These are phyloP conservation scores for Acridotheres tristis DNA, from an alignment of 2,797 vertebrate species.

Conservation along the genomic window DNA sequence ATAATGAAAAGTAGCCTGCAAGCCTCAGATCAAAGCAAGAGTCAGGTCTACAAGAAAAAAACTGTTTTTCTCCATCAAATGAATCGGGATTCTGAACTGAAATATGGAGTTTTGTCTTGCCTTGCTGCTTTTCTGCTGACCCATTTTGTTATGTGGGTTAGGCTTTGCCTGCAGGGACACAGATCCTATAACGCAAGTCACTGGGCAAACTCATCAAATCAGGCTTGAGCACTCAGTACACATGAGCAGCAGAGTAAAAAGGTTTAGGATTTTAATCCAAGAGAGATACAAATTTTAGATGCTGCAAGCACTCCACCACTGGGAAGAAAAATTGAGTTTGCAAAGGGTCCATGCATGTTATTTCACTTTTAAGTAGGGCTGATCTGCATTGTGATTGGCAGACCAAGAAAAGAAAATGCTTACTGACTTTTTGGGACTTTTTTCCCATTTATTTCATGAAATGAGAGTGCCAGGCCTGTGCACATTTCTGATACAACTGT, in stretches of 20 bases:
- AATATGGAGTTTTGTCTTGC: neutral
- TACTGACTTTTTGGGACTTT: neutral
- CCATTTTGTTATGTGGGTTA: constrained; percentile 64
- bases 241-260: neutral
- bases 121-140: constrained; percentile 36
- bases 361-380: neutral
- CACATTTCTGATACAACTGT: neutral
- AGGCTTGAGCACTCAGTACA: neutral
- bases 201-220: constrained; percentile 13
- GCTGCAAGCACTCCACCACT: neutral
- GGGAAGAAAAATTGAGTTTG: neutral
- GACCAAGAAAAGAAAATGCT: neutral
- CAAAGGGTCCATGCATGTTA: accelerated
- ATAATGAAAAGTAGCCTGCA: neutral
- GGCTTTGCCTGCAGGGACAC: constrained; percentile 46
- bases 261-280: neutral
- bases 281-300: neutral
- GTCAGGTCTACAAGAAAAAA: neutral
- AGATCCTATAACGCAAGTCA: constrained; percentile 8
- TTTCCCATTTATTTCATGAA: neutral
- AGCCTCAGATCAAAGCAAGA: constrained; percentile 10
- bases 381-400: neutral
- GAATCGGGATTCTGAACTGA: neutral
- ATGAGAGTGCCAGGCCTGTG: neutral
- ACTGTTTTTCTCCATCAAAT: neutral